A percentile compares a stretch with the other conserved stretches of the same genome.
phyloP scores from a whole-genome alignment of 2,888 invertebrate species.

The Macrophya alboannulata region DNA sequence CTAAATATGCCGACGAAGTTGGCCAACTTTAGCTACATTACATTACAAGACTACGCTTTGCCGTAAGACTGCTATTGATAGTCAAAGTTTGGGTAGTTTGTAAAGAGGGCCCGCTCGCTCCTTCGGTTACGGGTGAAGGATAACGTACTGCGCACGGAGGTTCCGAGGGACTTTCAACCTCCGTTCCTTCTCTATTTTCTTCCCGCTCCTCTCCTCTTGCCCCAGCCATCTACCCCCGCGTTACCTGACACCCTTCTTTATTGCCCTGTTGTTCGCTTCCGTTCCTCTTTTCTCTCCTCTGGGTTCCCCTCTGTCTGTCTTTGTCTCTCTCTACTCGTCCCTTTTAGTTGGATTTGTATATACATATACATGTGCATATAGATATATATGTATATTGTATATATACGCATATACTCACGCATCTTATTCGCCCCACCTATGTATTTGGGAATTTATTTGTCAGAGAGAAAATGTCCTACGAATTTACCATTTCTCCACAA shows the following conservation, averaged over 20 bases:
- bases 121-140: conserved; percentile 74
- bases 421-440: background rate
- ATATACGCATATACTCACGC: background rate
- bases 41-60: conserved; percentile 50
- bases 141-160: conserved; percentile 69
- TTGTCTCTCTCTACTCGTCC: conserved; percentile 35
- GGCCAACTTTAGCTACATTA: conserved; percentile 52
- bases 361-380: background rate
- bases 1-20: conserved; percentile 50
- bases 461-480: conserved; percentile 22
- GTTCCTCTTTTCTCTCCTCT: conserved; percentile 42
- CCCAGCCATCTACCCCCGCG: conserved; percentile 58
- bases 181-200: conserved; percentile 57
- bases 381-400: background rate
- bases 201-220: conserved; percentile 35
- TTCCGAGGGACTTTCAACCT: conserved; percentile 61
- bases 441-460: conserved; percentile 43
- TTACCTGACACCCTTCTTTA: conserved; percentile 66
- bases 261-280: conserved; percentile 68
- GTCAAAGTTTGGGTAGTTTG: conserved; percentile 74
- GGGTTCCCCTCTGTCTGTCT: conserved; percentile 29
- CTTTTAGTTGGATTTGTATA: conserved; percentile 3
- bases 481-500: conserved; percentile 34
- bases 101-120: conserved; percentile 69
- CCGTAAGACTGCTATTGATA: conserved; percentile 60